Conservation (phyloP, 2,888 invertebrate species). For the Andrena marginata region DNA sequence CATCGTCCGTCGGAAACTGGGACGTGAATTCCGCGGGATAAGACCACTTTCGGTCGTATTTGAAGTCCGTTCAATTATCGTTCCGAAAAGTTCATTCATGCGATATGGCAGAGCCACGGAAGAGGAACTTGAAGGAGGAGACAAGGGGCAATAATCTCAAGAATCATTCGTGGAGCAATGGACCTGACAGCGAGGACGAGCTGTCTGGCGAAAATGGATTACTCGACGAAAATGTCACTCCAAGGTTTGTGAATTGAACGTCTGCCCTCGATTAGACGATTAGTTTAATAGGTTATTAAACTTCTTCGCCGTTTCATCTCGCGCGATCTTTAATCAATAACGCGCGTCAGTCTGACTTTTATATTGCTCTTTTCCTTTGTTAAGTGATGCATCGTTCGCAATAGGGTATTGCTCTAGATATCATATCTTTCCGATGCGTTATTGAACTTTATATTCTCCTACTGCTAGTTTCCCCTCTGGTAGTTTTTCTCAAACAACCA, state of each 20-base stretch:
- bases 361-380: slow-evolving; percentile 34
- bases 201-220: slow-evolving; percentile 59
- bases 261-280: slow-evolving; percentile 4
- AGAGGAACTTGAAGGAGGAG: slow-evolving; percentile 37
- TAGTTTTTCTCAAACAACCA: neutral
- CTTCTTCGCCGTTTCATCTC: neutral
- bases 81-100: neutral
- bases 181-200: slow-evolving; percentile 78
- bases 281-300: slow-evolving; percentile 2
- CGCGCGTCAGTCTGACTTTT: slow-evolving; percentile 9
- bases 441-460: neutral
- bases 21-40: slow-evolving; percentile 63
- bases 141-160: slow-evolving; percentile 74
- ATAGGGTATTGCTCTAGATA: slow-evolving; percentile 3
- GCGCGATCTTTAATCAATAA: slow-evolving; percentile 3
- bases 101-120: slow-evolving; percentile 53
- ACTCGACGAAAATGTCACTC: slow-evolving; percentile 65
- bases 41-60: neutral
- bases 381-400: slow-evolving; percentile 12
- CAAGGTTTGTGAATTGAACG: slow-evolving; percentile 71
- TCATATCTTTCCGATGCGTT: slow-evolving; percentile 8
- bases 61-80: neutral
- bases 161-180: slow-evolving; percentile 79
- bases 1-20: slow-evolving; percentile 51
- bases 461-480: neutral